Evolutionary conservation across 1,140 invertebrate genomes (phyloP), one percentile per base, ranked within the genome.

Genomic region (Nilaparvata lugens): DNA sequence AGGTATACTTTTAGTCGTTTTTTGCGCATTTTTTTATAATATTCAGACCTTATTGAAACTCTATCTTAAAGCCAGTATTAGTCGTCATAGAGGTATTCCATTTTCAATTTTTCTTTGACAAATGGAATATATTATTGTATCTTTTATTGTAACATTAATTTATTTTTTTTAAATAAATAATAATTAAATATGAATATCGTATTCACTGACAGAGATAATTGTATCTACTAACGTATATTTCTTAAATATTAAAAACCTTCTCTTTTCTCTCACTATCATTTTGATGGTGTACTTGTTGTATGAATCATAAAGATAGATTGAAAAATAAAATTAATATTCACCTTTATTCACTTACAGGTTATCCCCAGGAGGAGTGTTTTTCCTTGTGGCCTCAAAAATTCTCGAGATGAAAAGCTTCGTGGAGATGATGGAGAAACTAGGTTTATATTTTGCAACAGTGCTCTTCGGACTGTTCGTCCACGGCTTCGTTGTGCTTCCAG

Each of bases 391-490:
- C n/a, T 81, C 84, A 4, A 90, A 92, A 70, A 84, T 94, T 24
- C 71, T 91, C 6, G 86, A 85, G 66, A 91, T 93, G 79, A 78
- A 88, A 31, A 83, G 89, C 66, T 80, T 93, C 59, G 77, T 76
- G 2, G 77, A 81, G 2, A 80, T 91, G 42, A 78, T 89, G 40
- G 79, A 82, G 11, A 85, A 91, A 60, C 76, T 98, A 31, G 94
- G 95, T 18, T 76, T 91, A 72, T 98, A 97, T 74, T 94, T 96
- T 68, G 72, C 89, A 60, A 97, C 94, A 0, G 95, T 97, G 0
- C 75, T 97, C 35, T 70, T 88, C 42, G 95, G 95, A 5, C 78
- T 97, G 11, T 83, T 93, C 66, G 78, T 97, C 14, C 95, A 98
- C 68, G 93, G 93, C 5, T 87, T 94, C 61, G 81, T 93, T 3